Conservation (phyloP, 1,140 invertebrate genomes). For the Heliconius melpomene region DNA sequence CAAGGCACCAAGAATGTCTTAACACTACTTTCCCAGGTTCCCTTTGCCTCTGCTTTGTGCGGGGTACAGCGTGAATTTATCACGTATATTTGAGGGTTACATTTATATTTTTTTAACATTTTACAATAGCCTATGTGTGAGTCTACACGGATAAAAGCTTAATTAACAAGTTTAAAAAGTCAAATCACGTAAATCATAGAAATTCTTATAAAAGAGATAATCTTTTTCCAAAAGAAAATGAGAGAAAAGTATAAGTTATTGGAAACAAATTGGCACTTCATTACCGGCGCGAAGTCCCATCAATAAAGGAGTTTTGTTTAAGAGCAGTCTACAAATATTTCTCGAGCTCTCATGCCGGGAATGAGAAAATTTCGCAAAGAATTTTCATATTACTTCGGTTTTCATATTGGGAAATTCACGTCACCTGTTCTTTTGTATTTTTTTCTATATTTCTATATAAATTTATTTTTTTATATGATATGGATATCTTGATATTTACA, state of each 20-base stretch:
- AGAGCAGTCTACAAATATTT: constrained; percentile 28
- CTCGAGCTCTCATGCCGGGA: constrained; percentile 8
- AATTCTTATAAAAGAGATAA: not conserved
- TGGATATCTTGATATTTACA: too few relatives aligned
- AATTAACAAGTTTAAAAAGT: not conserved
- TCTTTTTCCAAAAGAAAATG: not conserved
- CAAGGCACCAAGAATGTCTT: not conserved
- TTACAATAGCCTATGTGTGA: not conserved
- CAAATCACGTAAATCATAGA: not conserved
- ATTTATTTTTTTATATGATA: too few relatives aligned
- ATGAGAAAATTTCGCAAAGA: constrained; percentile 19
- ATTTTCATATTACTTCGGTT: constrained; percentile 27
- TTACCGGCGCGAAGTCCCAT: not conserved
- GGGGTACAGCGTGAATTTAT: too few relatives aligned
- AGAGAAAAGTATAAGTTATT: not conserved
- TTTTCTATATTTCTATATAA: not conserved
- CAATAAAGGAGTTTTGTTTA: not conserved
- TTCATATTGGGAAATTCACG: constrained; percentile 18
- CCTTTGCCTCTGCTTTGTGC: not conserved
- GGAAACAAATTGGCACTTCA: not conserved
- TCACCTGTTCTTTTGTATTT: not conserved
- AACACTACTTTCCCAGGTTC: not conserved
- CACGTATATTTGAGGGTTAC: too few relatives aligned
- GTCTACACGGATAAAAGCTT: not conserved
- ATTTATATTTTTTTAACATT: too few relatives aligned